Conservation (phyloP, 2,797 vertebrate species). For the Spinibarbus caldwelli region DNA sequence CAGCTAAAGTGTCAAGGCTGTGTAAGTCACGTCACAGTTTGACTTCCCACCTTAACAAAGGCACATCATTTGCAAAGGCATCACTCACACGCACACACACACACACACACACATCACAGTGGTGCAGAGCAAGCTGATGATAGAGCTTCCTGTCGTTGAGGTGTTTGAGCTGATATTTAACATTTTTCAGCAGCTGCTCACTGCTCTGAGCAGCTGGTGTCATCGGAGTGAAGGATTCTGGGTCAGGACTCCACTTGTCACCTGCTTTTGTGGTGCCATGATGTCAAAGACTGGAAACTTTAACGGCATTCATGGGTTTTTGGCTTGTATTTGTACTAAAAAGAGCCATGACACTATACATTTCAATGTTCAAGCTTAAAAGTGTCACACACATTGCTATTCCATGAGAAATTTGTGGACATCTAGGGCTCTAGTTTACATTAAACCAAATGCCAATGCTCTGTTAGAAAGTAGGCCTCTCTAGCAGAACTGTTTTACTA, state of each 20-base stretch:
- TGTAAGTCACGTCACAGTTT: slow-evolving; percentile 5
- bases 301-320: slow-evolving; percentile 28
- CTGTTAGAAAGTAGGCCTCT: not conserved
- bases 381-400: not conserved
- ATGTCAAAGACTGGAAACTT: slow-evolving; percentile 36
- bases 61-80: slow-evolving; percentile 16
- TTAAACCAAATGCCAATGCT: not conserved
- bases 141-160: slow-evolving; percentile 82
- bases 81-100: slow-evolving; percentile 30
- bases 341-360: not conserved
- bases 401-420: not conserved
- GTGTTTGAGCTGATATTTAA: slow-evolving; percentile 70
- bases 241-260: slow-evolving; percentile 68
- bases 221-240: slow-evolving; percentile 68
- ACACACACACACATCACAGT: slow-evolving; percentile 35
- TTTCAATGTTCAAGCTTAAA: not conserved
- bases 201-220: slow-evolving; percentile 72
- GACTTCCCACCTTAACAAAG: slow-evolving; percentile 21
- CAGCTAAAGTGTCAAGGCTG: not conserved
- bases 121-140: slow-evolving; percentile 62
- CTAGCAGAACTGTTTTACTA: no score
- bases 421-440: not conserved
- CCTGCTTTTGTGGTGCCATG: slow-evolving; percentile 30
- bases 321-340: slow-evolving; percentile 4
- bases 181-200: slow-evolving; percentile 74